Conservation (phyloP, 1,140 invertebrate species). For the Cherax quadricarinatus region DNA sequence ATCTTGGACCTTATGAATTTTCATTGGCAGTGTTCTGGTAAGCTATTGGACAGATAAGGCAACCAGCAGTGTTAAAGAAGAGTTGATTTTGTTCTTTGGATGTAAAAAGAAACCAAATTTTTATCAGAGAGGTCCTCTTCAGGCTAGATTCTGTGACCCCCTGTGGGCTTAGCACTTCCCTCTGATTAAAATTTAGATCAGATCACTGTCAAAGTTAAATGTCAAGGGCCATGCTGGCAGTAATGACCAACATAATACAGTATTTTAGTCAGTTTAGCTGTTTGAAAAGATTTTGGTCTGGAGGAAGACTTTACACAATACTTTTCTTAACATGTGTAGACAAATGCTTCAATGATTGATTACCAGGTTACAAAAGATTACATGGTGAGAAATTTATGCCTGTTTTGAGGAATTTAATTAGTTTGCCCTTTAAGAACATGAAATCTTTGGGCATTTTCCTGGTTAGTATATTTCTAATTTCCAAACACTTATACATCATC, state of each 20-base stretch:
- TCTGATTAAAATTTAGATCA: not conserved
- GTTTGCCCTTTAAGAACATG: too few relatives aligned
- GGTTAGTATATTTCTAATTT: too few relatives aligned
- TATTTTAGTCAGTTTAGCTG: not conserved
- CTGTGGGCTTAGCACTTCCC: too few relatives aligned
- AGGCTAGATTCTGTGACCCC: too few relatives aligned
- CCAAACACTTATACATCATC: too few relatives aligned
- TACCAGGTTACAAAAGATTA: too few relatives aligned
- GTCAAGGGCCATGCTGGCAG: not conserved
- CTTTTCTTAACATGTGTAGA: too few relatives aligned
- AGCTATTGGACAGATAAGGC: too few relatives aligned
- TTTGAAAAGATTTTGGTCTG: conserved; percentile 36
- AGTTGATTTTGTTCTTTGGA: not conserved
- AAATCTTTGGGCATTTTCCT: too few relatives aligned
- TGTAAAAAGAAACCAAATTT: not conserved
- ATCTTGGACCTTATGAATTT: not conserved
- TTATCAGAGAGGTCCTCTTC: not conserved
- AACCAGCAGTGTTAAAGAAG: not conserved
- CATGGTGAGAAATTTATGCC: too few relatives aligned
- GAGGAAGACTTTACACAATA: not conserved
- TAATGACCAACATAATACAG: conserved; percentile 2
- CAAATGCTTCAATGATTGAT: too few relatives aligned
- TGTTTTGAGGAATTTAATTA: too few relatives aligned
- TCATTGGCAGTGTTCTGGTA: conserved; percentile 23
- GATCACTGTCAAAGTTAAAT: conserved; percentile 39